Base-by-base conservation (phyloP, 2,797 vertebrate species). In the Lepus oiostolus region DNA sequence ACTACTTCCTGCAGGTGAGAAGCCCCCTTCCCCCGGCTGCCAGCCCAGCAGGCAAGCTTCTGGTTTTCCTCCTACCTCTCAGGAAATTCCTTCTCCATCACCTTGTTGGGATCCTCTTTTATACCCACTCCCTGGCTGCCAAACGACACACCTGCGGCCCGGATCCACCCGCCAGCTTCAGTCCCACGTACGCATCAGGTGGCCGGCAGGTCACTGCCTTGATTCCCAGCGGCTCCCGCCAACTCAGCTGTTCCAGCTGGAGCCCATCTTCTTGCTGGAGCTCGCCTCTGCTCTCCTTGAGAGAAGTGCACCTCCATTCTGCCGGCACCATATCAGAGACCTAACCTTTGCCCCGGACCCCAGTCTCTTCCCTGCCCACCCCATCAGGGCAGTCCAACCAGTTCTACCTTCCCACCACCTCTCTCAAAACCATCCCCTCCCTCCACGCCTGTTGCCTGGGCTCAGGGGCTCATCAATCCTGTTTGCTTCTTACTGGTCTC, bases 21-120 rank as follows among this genome's bases (percentile, higher is more conserved):
- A 2, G 11, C 52, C 32, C n/a, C 12, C 35, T 80, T 13, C 9
- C 50, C 52, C 50, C 22, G 42, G 68, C 68, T 94, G 71, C 52
- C 63, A 58, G 19, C 1, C 19, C 2, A 67, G 22, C 47, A 86
- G 67, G 19, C 24, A 50, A 85, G 54, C 13, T 80, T 35, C 54
- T 85, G 35, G 35, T 52, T 75, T 80, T 71, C 68, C 54, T 75
- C 63, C 17, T 19, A 12, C n/a, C 32, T 79, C n/a, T 70, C 76
- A 65, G 92, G 91, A 93, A 95, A 75, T 52, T 6, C 32, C 80
- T 77, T 75, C 68, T 52, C 10, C 16, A 13, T 54, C 62, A 79
- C 54, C 70, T 89, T 77, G 60, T 60, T 32, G 75, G 80, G 60
- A 26, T 52, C 62, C 32, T 81, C 38, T 82, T 81, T 84, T 81